These are phyloP conservation scores for Cheilosia scutellata DNA, from an alignment of 2,888 invertebrate genomes.

Conservation along the genomic window DNA sequence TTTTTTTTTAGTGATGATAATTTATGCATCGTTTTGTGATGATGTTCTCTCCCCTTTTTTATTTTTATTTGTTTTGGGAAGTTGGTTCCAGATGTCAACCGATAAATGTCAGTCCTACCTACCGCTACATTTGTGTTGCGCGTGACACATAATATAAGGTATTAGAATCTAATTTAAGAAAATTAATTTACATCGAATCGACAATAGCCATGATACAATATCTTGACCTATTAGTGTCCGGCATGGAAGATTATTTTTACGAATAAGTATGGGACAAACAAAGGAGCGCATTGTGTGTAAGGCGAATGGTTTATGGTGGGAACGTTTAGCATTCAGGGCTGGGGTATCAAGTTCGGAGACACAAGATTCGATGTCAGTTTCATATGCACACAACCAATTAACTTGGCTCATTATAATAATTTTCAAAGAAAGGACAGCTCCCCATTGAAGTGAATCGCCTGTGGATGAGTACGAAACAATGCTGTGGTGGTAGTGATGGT, in stretches of 20 bases:
- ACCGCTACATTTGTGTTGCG: neutral
- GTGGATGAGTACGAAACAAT: slow-evolving; percentile 69
- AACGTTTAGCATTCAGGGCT: slow-evolving; percentile 61
- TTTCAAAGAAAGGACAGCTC: slow-evolving; percentile 68
- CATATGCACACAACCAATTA: slow-evolving; percentile 75
- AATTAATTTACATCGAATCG: slow-evolving; percentile 62
- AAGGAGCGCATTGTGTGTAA: slow-evolving; percentile 42
- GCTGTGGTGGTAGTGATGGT: neutral
- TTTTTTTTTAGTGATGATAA: slow-evolving; percentile 39
- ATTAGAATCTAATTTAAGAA: slow-evolving; percentile 65
- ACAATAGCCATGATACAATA: slow-evolving; percentile 19
- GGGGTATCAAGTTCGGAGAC: slow-evolving; percentile 58
- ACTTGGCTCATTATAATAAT: slow-evolving; percentile 75
- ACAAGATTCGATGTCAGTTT: slow-evolving; percentile 71
- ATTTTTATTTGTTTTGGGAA: neutral
- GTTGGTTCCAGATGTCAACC: slow-evolving; percentile 55
- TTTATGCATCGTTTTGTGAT: slow-evolving; percentile 42
- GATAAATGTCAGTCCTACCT: slow-evolving; percentile 49
- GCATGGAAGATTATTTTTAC: slow-evolving; percentile 53
- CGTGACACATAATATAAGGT: slow-evolving; percentile 16
- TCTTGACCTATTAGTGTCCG: slow-evolving; percentile 54
- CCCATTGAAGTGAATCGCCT: slow-evolving; percentile 62
- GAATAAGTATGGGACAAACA: slow-evolving; percentile 39
- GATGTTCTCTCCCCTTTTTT: neutral
- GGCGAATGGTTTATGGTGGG: slow-evolving; percentile 58